A percentile compares a stretch with the other conserved stretches of the same genome.
Evolutionary conservation across 30 jellyfish, hydroid and myxozoan species (phyloP).

Genomic region (Aurelia sp.): DNA sequence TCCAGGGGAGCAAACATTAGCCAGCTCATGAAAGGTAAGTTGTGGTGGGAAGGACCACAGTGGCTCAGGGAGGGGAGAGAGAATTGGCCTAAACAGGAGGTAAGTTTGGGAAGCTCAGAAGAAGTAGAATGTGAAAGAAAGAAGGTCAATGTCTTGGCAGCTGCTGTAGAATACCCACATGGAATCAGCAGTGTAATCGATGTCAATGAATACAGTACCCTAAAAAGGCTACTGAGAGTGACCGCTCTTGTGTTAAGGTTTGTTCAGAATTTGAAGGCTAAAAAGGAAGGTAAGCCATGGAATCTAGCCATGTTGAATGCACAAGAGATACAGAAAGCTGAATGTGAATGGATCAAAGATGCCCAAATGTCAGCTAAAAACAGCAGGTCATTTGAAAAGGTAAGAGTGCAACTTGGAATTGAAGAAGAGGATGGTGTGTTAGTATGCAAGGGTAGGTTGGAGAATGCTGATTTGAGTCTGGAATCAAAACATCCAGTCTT

Average conservation of each 20-base stretch:
- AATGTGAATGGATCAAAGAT: too few relatives aligned
- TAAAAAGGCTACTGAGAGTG: neutral
- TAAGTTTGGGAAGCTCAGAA: neutral
- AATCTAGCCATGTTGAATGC: too few relatives aligned
- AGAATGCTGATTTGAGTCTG: too few relatives aligned
- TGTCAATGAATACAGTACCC: constrained; percentile 5
- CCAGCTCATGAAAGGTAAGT: neutral
- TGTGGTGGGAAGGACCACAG: constrained; percentile 64
- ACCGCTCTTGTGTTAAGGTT: neutral
- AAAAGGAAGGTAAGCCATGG: too few relatives aligned
- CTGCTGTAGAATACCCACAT: neutral
- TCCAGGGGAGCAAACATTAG: constrained; percentile 41
- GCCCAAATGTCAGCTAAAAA: too few relatives aligned
- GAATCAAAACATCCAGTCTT: too few relatives aligned
- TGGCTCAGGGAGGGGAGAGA: constrained; percentile 3
- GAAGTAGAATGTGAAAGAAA: constrained; percentile 1
- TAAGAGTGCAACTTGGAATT: too few relatives aligned
- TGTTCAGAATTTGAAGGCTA: neutral
- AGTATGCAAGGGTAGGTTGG: too few relatives aligned
- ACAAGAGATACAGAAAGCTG: too few relatives aligned
- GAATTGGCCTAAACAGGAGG: constrained; percentile 3
- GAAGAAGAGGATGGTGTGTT: too few relatives aligned
- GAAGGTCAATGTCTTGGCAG: neutral
- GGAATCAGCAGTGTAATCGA: constrained; percentile 2
- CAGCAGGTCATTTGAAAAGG: too few relatives aligned